These are phyloP conservation scores for Onychomys torridus DNA, from an alignment of 2,797 vertebrate genomes.

Conservation along the genomic window DNA sequence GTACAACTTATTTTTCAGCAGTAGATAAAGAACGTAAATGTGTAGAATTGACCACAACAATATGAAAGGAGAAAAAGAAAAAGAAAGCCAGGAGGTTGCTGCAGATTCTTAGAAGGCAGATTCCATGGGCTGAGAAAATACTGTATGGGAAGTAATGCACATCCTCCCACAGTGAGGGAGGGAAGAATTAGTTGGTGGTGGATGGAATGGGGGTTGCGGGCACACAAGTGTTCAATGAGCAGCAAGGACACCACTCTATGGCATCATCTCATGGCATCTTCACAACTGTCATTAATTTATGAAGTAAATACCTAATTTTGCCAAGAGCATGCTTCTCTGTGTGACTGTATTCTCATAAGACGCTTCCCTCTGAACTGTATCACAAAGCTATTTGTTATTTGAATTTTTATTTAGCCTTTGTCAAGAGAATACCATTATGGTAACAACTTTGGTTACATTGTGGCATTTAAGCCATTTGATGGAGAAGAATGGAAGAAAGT, in stretches of 20 bases:
- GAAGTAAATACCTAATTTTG: background rate
- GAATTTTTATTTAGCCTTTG: conserved; percentile 91
- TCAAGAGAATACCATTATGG: conserved; percentile 96
- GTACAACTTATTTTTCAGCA: background rate
- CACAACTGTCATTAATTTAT: background rate
- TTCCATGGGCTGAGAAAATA: background rate
- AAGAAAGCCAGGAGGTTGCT: background rate
- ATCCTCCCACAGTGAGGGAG: background rate
- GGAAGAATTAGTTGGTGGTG: background rate
- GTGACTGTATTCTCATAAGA: background rate
- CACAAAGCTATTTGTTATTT: conserved; percentile 27
- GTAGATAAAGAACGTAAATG: background rate
- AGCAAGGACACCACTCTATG: background rate
- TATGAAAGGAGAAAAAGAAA: background rate
- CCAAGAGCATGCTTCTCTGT: background rate
- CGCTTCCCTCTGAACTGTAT: background rate
- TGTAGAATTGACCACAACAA: background rate
- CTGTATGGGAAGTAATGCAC: background rate
- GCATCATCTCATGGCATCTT: background rate
- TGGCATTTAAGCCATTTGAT: conserved; percentile 94
- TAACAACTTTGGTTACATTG: conserved; percentile 95
- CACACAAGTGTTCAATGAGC: background rate
- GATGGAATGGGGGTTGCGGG: background rate
- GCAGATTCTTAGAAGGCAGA: background rate
- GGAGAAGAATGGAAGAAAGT: conserved; percentile 93